Evolutionary conservation across 2,888 invertebrate species (phyloP).

Genomic region (Leucoma salicis): DNA sequence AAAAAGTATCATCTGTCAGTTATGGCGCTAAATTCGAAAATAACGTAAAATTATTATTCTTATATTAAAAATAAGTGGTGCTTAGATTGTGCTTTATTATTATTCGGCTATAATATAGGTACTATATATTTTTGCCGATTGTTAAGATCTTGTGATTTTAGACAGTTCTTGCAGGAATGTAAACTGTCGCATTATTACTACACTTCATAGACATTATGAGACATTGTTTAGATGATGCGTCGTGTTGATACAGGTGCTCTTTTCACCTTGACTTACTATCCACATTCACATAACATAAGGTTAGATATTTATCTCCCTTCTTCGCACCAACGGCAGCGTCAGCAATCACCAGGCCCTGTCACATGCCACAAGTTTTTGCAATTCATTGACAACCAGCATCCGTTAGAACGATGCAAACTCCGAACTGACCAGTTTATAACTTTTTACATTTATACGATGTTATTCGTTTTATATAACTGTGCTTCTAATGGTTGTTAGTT

Average conservation of each 20-base stretch:
- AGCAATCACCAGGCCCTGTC: not conserved
- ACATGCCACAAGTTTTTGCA: slow-evolving; percentile 51
- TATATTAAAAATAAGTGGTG: too few relatives aligned
- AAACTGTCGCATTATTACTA: too few relatives aligned
- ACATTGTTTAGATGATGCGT: slow-evolving; percentile 3
- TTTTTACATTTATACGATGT: slow-evolving; percentile 59
- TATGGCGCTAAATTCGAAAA: too few relatives aligned
- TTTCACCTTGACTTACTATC: slow-evolving; percentile 37
- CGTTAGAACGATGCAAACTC: slow-evolving; percentile 44
- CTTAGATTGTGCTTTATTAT: too few relatives aligned
- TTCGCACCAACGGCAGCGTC: not conserved
- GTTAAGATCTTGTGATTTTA: too few relatives aligned
- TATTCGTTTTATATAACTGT: slow-evolving; percentile 77
- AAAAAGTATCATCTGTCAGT: too few relatives aligned
- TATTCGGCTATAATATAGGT: too few relatives aligned
- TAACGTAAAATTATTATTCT: too few relatives aligned
- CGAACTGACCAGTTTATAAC: slow-evolving; percentile 45
- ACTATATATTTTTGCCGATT: too few relatives aligned
- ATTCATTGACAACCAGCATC: slow-evolving; percentile 53
- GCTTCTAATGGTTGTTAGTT: slow-evolving; percentile 70
- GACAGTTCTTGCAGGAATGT: too few relatives aligned
- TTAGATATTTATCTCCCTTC: slow-evolving; percentile 29
- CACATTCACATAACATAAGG: slow-evolving; percentile 30
- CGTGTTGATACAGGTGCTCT: slow-evolving; percentile 24
- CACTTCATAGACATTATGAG: too few relatives aligned